Evolutionary conservation across 2,888 invertebrate genomes (phyloP).

Genomic region (Mythimna loreyi): DNA sequence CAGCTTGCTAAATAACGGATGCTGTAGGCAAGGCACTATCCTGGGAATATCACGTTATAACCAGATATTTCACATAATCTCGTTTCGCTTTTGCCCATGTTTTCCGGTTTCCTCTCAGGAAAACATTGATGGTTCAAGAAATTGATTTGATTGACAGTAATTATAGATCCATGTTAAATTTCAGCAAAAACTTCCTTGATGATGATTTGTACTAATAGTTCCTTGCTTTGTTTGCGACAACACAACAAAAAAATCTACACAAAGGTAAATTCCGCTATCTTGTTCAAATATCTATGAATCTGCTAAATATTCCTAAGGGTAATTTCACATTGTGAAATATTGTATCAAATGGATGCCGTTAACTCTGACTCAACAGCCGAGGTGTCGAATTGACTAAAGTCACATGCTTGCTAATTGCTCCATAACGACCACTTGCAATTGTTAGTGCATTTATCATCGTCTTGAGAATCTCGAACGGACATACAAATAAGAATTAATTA

Average conservation of each 20-base stretch:
- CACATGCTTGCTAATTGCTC: conserved; percentile 78
- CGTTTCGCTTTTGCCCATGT: background rate
- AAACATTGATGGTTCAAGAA: conserved; percentile 12
- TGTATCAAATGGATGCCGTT: conserved; percentile 56
- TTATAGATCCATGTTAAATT: conserved; percentile 5
- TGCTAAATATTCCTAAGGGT: conserved; percentile 7
- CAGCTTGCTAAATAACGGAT: conserved; percentile 64
- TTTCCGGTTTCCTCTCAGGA: conserved; percentile 11
- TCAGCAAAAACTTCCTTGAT: conserved; percentile 1
- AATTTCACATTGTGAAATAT: conserved; percentile 44
- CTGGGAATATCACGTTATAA: conserved; percentile 41
- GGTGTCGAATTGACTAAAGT: conserved; percentile 75
- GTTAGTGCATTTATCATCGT: conserved; percentile 74
- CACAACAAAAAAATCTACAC: background rate
- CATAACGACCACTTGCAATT: conserved; percentile 79
- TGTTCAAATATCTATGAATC: conserved; percentile 23
- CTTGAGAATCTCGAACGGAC: conserved; percentile 52
- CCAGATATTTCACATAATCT: conserved; percentile 20
- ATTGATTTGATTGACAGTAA: conserved; percentile 18
- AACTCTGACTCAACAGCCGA: conserved; percentile 68
- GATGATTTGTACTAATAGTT: background rate
- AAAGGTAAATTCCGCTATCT: conserved; percentile 10
- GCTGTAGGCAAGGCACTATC: conserved; percentile 25
- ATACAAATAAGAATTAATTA: conserved; percentile 31
- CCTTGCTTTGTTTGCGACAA: background rate